Evolutionary conservation across 2,797 vertebrate genomes (phyloP), one percentile per base, ranked within the genome.

Genomic region (Myiotriccus ornatus): DNA sequence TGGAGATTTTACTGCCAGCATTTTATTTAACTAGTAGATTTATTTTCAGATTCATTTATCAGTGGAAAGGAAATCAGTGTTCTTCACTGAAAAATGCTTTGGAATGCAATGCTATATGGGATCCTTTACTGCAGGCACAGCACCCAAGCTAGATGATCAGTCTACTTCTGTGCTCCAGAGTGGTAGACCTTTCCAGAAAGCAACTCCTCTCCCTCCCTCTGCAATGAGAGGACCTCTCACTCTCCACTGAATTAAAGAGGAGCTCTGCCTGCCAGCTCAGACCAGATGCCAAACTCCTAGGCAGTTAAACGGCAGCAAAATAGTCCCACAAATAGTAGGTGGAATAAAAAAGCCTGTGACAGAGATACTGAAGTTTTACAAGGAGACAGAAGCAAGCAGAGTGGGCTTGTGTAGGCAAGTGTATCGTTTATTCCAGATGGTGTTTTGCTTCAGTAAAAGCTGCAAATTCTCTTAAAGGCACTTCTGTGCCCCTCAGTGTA

Each of bases 381-480:
- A 83, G 56, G 44, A 87, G 76, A 74, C 6, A 79, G 78, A 90
- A 90, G n/a, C 43, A 85, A 64, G 60, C 17, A 83, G 71, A 94
- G 92, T 95, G 90, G 87, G 93, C 44, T 95, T 89, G 87, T 80
- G 93, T 95, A 90, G 95, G 94, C 91, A 94, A 93, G 83, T 21
- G 1, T 75, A 35, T 78, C 1, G 3, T 91, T 94, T 89, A 65
- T 76, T 95, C 92, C 94, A 95, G 92, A 95, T 95, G 95, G 94
- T 89, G 84, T 92, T 97, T 96, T 93, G 75, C 78, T 77, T 91
- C 50, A 34, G 60, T 80, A 84, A 93, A 93, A 87, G 68, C 53
- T 87, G 44, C 44, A 93, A 62, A 91, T 77, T 95, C 78, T 92
- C 79, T 81, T 90, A 92, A 95, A 97, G 68, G 55, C 76, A 75